Conservation (phyloP, 2,113 vertebrate genomes). For the Serilophus lunatus region DNA sequence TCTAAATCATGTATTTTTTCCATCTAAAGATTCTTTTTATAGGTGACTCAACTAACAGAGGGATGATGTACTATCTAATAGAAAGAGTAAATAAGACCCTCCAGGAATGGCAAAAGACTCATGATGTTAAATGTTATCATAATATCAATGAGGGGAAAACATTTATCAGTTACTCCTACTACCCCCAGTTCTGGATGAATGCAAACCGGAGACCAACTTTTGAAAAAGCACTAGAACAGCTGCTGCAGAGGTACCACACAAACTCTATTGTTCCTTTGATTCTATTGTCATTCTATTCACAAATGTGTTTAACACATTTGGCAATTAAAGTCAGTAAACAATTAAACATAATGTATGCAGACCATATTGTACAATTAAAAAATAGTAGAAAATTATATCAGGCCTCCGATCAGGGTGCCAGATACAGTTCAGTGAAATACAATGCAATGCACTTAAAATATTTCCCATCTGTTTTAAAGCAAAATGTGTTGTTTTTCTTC, state of each 20-base stretch:
- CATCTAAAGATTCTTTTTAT: conserved; percentile 87
- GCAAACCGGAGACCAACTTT: conserved; percentile 82
- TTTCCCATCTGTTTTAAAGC: conserved; percentile 69
- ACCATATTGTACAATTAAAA: conserved; percentile 15
- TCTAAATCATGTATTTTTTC: conserved; percentile 1
- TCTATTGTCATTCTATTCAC: neutral
- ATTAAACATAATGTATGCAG: neutral
- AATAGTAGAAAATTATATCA: conserved; percentile 55
- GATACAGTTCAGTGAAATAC: conserved; percentile 62
- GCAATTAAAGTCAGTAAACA: conserved; percentile 39
- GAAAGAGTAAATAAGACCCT: conserved; percentile 90
- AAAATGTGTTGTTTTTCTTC: conserved; percentile 62
- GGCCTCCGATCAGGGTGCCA: conserved; percentile 39
- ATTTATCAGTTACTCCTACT: conserved; percentile 89
- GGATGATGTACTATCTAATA: conserved; percentile 96
- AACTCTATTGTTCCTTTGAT: neutral
- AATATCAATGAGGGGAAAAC: conserved; percentile 86
- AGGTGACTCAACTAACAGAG: conserved; percentile 95
- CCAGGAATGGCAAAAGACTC: conserved; percentile 89
- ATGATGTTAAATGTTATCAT: conserved; percentile 82
- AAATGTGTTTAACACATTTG: conserved; percentile 7
- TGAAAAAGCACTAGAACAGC: conserved; percentile 83
- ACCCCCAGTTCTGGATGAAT: conserved; percentile 93
- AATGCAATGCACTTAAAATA: conserved; percentile 54
- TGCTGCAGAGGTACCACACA: conserved; percentile 82